Evolutionary conservation across 2,113 vertebrate genomes (phyloP).

Genomic region (Mohoua ochrocephala): DNA sequence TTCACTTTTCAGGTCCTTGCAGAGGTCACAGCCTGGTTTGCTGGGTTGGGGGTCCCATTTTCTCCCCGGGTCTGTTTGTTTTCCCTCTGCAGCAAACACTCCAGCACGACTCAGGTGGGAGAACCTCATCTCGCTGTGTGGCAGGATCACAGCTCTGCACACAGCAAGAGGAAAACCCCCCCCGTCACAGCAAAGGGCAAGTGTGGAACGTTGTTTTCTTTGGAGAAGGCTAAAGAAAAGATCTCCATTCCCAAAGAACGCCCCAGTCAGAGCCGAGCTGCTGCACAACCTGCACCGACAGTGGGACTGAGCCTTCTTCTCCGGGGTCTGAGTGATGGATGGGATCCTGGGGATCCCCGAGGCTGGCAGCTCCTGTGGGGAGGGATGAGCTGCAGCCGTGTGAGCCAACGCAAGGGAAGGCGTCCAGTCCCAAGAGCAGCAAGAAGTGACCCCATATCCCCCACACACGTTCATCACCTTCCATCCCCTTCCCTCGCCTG

Average conservation of each 20-base stretch:
- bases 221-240: neutral
- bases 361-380: neutral
- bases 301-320: neutral
- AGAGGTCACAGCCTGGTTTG: neutral
- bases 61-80: neutral
- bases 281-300: neutral
- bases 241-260: neutral
- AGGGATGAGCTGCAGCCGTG: neutral
- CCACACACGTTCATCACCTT: too few species aligned
- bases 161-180: neutral
- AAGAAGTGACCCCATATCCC: neutral
- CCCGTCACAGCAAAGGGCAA: neutral
- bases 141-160: neutral
- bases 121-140: neutral
- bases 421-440: neutral
- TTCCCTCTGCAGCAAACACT: neutral
- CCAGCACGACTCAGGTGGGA: rapidly evolving
- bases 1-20: neutral
- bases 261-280: neutral
- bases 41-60: neutral
- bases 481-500: neutral
- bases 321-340: rapidly evolving
- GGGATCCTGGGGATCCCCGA: rapidly evolving
- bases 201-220: neutral
- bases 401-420: neutral